Percentiles rank a stretch among this genome's conserved stretches.
These are phyloP conservation scores for Phyto melanocephala DNA, from an alignment of 2,888 invertebrate genomes.

Conservation along the genomic window DNA sequence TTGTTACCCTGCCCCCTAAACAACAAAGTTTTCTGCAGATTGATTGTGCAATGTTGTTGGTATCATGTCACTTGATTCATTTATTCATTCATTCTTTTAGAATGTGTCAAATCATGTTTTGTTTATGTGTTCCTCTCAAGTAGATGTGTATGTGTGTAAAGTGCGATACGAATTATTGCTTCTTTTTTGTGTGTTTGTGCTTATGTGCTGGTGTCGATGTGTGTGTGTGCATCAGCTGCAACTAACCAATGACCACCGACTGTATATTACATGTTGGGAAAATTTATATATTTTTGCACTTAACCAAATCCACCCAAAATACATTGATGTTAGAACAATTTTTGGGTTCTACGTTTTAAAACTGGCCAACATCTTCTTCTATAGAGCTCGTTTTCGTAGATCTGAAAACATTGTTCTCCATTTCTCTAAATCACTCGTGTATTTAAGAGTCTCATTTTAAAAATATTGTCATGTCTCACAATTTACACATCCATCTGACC, in stretches of 20 bases:
- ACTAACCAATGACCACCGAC: slow-evolving; percentile 40
- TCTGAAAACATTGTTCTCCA: not conserved
- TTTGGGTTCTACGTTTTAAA: not conserved
- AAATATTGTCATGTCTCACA: slow-evolving; percentile 59
- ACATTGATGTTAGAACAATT: not conserved
- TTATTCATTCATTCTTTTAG: slow-evolving; percentile 15
- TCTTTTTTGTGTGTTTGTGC: not conserved
- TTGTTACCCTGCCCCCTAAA: too few relatives aligned
- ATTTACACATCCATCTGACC: slow-evolving; percentile 56
- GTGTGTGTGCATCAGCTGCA: too few relatives aligned
- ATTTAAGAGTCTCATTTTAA: slow-evolving; percentile 26
- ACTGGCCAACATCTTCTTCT: not conserved
- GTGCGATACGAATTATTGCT: not conserved
- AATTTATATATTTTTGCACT: slow-evolving; percentile 21
- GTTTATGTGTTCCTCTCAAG: slow-evolving; percentile 3
- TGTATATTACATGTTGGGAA: slow-evolving; percentile 37
- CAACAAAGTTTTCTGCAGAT: too few relatives aligned
- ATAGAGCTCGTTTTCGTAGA: too few relatives aligned
- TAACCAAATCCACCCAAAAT: not conserved
- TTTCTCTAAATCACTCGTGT: not conserved
- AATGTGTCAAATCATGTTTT: slow-evolving; percentile 45
- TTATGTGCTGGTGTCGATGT: too few relatives aligned
- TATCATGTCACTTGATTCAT: slow-evolving; percentile 49
- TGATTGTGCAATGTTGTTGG: not conserved
- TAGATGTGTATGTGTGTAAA: not conserved